Evolutionary conservation across 2,113 vertebrate genomes (phyloP).

Genomic region (Pristiophorus japonicus): DNA sequence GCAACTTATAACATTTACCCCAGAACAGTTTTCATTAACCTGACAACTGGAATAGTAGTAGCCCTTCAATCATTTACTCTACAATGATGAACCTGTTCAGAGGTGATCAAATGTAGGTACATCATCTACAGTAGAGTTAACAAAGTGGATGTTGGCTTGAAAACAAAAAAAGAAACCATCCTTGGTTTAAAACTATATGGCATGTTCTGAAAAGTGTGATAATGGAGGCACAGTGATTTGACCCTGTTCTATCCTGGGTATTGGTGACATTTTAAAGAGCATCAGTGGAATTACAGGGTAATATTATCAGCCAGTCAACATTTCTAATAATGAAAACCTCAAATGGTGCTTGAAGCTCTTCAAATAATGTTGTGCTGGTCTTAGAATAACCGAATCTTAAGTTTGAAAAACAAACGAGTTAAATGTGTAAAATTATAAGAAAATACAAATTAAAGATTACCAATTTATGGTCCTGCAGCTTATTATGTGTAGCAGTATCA

Average conservation of each 20-base stretch:
- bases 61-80: background rate
- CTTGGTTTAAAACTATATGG: background rate
- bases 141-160: background rate
- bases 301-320: background rate
- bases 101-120: background rate
- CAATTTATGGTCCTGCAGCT: slow-evolving; percentile 27
- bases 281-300: slow-evolving; percentile 30
- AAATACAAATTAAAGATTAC: slow-evolving; percentile 16
- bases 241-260: background rate
- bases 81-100: background rate
- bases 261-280: background rate
- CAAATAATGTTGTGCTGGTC: background rate
- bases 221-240: background rate
- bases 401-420: slow-evolving; percentile 5
- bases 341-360: slow-evolving; percentile 16
- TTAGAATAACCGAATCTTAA: background rate
- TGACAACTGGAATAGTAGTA: background rate
- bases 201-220: background rate
- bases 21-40: background rate
- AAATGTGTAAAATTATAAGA: slow-evolving; percentile 11
- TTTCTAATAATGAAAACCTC: background rate
- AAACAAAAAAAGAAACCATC: too few species aligned
- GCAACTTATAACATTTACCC: background rate
- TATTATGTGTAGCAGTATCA: background rate
- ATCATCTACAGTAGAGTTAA: background rate